Evolutionary conservation across 2,888 invertebrate genomes (phyloP), one percentile per base, ranked within the genome.

Genomic region (Acanthosepion esculentum): DNA sequence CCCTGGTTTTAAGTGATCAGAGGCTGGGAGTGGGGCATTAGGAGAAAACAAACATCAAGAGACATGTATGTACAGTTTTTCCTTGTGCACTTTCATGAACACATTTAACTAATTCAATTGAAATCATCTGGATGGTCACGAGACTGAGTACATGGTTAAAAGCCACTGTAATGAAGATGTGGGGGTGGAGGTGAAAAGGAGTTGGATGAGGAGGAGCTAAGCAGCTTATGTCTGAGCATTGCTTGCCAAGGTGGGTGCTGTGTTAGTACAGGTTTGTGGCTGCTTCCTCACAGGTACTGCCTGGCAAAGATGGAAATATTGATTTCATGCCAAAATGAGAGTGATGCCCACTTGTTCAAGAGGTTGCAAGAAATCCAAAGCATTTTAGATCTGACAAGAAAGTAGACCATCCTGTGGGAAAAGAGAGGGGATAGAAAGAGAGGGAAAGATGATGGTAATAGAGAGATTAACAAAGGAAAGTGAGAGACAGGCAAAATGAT

Each of bases 11-110:
- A 78, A 78, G 78, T 78, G 78, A 78, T 78, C 78, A 33, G n/a
- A 78, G 12, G 15, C 12, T 33, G n/a, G 78, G 78, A n/a, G n/a
- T 78, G 78, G 5, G 12, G 78, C n/a, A 78, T n/a, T n/a, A n/a
- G n/a, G n/a, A 78, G 78, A 78, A 23, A 59, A 59, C 59, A 59
- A 59, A 59, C 59, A 59, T 59, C n/a, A n/a, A n/a, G 78, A 78
- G 78, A 78, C n/a, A 78, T n/a, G 78, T n/a, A 78, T n/a, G n/a
- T n/a, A 78, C 78, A 78, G n/a, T n/a, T 78, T n/a, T 78, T 78
- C 78, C 12, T 78, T n/a, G 78, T 33, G 78, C n/a, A 78, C 78
- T 78, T 78, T n/a, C n/a, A 15, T n/a, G 78, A 78, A 78, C n/a
- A n/a, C 78, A 78, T 78, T 78, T 78, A 78, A 78, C 78, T 78